phyloP scores from a whole-genome alignment of 2,888 invertebrate species.

The Rhagonycha lutea region DNA sequence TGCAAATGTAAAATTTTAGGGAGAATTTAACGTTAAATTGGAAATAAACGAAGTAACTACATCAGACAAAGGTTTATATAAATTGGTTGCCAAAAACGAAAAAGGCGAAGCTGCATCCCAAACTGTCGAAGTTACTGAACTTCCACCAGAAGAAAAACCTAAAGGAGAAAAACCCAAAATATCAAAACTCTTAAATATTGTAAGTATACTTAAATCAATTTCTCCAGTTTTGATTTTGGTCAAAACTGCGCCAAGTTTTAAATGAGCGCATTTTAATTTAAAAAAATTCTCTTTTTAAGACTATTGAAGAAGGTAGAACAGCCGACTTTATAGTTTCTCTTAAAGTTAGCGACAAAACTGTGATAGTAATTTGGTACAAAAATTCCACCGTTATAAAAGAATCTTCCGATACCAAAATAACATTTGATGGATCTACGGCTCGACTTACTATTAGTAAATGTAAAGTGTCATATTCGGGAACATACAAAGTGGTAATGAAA shows the following conservation, averaged over 20 bases:
- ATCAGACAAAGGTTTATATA: constrained; percentile 86
- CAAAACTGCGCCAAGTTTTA: too few relatives aligned
- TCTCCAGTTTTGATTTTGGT: not conserved
- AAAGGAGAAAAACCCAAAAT: constrained; percentile 83
- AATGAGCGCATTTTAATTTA: not conserved
- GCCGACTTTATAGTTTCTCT: constrained; percentile 79
- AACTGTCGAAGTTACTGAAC: constrained; percentile 82
- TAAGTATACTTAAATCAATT: constrained; percentile 57
- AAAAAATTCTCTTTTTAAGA: constrained; percentile 53
- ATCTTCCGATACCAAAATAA: constrained; percentile 75
- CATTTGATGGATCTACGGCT: constrained; percentile 83
- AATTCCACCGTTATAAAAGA: constrained; percentile 77
- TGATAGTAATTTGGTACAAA: constrained; percentile 85
- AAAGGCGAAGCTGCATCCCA: constrained; percentile 92
- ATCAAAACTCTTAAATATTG: constrained; percentile 74
- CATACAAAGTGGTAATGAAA: constrained; percentile 82
- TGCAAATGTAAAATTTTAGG: constrained; percentile 57
- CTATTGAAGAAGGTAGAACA: constrained; percentile 72
- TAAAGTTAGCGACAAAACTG: constrained; percentile 76
- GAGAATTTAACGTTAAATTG: constrained; percentile 87
- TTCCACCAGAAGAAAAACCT: constrained; percentile 75
- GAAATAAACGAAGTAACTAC: constrained; percentile 85
- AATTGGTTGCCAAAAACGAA: constrained; percentile 88
- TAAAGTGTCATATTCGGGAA: constrained; percentile 74
- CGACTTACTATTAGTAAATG: constrained; percentile 78